Evolutionary conservation across 2,888 invertebrate species (phyloP).

Genomic region (Julus scandinavius): DNA sequence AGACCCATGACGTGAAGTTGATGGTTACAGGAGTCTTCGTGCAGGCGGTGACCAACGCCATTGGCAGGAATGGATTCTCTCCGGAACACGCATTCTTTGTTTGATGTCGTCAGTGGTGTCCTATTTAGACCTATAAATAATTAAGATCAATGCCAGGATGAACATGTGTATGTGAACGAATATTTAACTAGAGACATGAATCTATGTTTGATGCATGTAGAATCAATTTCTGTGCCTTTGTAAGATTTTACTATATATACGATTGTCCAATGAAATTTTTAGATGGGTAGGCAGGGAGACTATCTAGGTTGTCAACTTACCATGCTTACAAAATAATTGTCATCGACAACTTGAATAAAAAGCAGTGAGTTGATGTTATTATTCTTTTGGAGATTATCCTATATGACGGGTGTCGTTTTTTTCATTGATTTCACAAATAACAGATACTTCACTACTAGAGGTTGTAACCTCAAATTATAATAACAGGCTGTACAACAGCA

Average conservation of each 20-base stretch:
- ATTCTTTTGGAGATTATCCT: neutral
- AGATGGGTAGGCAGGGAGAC: no score
- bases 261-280: no score
- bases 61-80: conserved; percentile 45
- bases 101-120: neutral
- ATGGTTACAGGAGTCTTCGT: neutral
- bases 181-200: no score
- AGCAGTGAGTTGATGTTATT: no score
- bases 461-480: neutral
- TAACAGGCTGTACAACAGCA: neutral
- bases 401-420: neutral
- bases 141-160: neutral
- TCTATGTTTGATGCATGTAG: no score
- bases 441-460: neutral
- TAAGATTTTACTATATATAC: no score
- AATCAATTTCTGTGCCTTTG: no score
- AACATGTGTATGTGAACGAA: neutral
- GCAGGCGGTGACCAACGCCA: neutral
- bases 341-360: no score
- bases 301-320: no score
- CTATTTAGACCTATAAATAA: neutral
- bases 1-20: neutral
- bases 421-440: neutral
- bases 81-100: neutral
- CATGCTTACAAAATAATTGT: no score